Evolutionary conservation across 2,888 invertebrate species (phyloP).

Genomic region (Microctonus aethiopoides): DNA sequence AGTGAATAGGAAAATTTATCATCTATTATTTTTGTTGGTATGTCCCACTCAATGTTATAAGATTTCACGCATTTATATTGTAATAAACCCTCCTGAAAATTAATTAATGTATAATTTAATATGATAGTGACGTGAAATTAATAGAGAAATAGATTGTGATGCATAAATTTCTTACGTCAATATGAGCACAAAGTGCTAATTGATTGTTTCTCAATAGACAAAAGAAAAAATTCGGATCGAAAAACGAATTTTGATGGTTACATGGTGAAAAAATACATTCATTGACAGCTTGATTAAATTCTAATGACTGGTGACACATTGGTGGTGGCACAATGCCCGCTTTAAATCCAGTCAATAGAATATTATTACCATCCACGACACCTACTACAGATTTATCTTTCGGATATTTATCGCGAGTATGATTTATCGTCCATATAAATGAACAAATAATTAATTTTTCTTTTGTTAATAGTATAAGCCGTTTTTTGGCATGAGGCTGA

Average conservation of each 20-base stretch:
- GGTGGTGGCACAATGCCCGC: conserved; percentile 86
- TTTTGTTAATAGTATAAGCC: conserved; percentile 71
- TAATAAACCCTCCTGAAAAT: conserved; percentile 47
- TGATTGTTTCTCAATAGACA: conserved; percentile 53
- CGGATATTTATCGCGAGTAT: conserved; percentile 69
- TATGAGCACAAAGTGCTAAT: conserved; percentile 51
- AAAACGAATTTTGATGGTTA: conserved; percentile 37
- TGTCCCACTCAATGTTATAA: conserved; percentile 52
- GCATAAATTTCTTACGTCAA: conserved; percentile 44
- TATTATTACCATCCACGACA: conserved; percentile 80
- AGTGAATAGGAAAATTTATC: conserved; percentile 56
- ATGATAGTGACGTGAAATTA: background rate
- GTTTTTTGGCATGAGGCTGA: conserved; percentile 68
- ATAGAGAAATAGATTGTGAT: too few relatives aligned
- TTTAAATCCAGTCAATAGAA: conserved; percentile 80
- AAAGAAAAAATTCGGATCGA: conserved; percentile 66
- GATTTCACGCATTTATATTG: conserved; percentile 53
- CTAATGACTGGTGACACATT: conserved; percentile 75
- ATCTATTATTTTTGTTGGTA: conserved; percentile 7
- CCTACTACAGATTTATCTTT: conserved; percentile 74
- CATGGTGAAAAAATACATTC: conserved; percentile 72
- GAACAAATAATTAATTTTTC: conserved; percentile 69
- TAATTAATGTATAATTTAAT: too few relatives aligned
- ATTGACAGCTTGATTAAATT: conserved; percentile 71
- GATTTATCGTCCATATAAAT: conserved; percentile 75